A percentile compares a stretch with the other conserved stretches of the same genome.
Evolutionary conservation across 2,888 invertebrate genomes (phyloP).

Genomic region (Drosophila vallismaia): DNA sequence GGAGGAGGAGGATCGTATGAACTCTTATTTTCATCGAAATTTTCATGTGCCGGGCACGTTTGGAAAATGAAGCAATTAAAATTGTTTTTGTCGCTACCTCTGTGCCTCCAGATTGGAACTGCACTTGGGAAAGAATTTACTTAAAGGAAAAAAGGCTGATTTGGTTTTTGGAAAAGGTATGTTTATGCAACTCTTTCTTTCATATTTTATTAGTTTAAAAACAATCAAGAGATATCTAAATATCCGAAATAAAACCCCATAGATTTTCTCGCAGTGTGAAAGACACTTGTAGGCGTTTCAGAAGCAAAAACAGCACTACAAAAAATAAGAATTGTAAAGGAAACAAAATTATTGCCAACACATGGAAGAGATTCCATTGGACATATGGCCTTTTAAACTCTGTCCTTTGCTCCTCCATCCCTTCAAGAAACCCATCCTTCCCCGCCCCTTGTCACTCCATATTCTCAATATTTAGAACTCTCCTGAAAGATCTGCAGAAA

Average conservation of each 20-base stretch:
- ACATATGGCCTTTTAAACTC: slow-evolving; percentile 15
- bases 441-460: background rate
- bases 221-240: no score
- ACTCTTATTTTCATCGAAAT: slow-evolving; percentile 9
- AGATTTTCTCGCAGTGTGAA: slow-evolving; percentile 9
- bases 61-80: slow-evolving; percentile 47
- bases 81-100: slow-evolving; percentile 16
- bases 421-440: background rate
- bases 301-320: slow-evolving; percentile 16
- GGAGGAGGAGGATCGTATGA: background rate
- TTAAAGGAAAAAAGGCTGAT: background rate
- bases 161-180: background rate
- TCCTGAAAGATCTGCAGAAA: background rate
- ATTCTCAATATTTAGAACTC: background rate
- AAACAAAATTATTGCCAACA: slow-evolving; percentile 56
- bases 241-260: no score
- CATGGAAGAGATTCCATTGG: slow-evolving; percentile 49
- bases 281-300: slow-evolving; percentile 34
- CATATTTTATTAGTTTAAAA: slow-evolving; percentile 3
- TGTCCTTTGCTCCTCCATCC: slow-evolving; percentile 4
- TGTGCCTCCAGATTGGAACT: background rate
- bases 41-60: slow-evolving; percentile 26
- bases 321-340: slow-evolving; percentile 5
- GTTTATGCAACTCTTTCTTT: background rate
- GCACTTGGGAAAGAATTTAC: background rate